Conservation (phyloP, 2,888 invertebrate genomes). For the Drosophila picticornis region DNA sequence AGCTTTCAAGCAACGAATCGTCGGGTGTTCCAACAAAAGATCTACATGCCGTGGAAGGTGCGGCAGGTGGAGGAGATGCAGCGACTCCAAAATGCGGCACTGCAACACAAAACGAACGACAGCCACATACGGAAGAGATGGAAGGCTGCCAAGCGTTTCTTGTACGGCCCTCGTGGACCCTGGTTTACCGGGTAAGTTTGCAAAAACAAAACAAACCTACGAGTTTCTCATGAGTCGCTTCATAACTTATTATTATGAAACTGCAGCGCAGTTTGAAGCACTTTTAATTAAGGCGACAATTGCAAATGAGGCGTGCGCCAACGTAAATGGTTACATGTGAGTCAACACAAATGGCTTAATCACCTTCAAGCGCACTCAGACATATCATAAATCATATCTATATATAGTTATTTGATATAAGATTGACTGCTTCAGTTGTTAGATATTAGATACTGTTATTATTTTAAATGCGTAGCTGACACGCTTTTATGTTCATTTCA, state of each 20-base stretch:
- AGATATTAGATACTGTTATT: slow-evolving; percentile 12
- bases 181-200: slow-evolving; percentile 85
- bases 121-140: slow-evolving; percentile 86
- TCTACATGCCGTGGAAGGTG: slow-evolving; percentile 86
- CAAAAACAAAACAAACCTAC: background rate
- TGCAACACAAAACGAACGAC: slow-evolving; percentile 86
- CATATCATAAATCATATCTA: background rate
- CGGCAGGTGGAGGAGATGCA: slow-evolving; percentile 86
- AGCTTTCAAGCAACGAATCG: slow-evolving; percentile 87
- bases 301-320: slow-evolving; percentile 65
- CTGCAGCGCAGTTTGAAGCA: slow-evolving; percentile 52
- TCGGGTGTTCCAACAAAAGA: slow-evolving; percentile 87
- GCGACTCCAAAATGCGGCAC: slow-evolving; percentile 86
- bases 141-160: slow-evolving; percentile 87
- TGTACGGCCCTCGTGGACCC: slow-evolving; percentile 86
- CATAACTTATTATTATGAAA: slow-evolving; percentile 62
- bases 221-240: background rate
- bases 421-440: slow-evolving; percentile 3
- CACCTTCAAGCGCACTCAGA: slow-evolving; percentile 48
- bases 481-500: slow-evolving; percentile 61
- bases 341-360: slow-evolving; percentile 32
- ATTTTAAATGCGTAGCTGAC: slow-evolving; percentile 25
- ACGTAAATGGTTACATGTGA: slow-evolving; percentile 48
- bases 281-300: slow-evolving; percentile 71
- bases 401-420: slow-evolving; percentile 4